Conservation (phyloP, 2,888 invertebrate genomes). For the Bugula neritina region DNA sequence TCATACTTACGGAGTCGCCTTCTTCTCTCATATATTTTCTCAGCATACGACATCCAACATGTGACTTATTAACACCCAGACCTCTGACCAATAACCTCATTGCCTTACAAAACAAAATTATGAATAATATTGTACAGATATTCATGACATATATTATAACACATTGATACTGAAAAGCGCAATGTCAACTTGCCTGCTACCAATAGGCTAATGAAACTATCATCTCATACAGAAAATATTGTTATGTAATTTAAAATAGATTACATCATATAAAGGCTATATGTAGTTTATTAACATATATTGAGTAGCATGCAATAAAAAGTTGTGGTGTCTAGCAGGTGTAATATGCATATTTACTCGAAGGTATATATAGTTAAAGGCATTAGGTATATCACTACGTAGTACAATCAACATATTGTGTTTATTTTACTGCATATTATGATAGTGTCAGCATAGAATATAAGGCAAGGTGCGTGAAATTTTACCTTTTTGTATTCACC, state of each 20-base stretch:
- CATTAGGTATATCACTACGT: too few species aligned
- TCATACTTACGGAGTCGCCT: conserved; percentile 15
- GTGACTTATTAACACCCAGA: background rate
- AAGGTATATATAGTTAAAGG: too few species aligned
- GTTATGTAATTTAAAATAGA: too few species aligned
- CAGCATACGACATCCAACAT: background rate
- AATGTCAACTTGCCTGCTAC: too few species aligned
- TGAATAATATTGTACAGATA: background rate
- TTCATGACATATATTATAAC: background rate
- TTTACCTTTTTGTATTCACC: conserved; percentile 2
- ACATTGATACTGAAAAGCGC: background rate
- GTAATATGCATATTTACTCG: too few species aligned
- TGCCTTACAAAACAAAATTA: background rate
- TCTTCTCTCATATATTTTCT: background rate
- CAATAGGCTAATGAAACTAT: background rate
- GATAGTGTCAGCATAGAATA: too few species aligned
- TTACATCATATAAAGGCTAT: too few species aligned
- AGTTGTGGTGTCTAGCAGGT: too few species aligned
- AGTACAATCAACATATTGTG: too few species aligned
- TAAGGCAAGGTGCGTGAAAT: background rate
- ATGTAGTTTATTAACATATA: too few species aligned
- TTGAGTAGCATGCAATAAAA: too few species aligned
- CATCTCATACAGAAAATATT: background rate
- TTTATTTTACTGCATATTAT: too few species aligned
- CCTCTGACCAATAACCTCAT: conserved; percentile 21